Conservation (phyloP, 92 coral and sea anemone species). For the Phenganax subtilis region DNA sequence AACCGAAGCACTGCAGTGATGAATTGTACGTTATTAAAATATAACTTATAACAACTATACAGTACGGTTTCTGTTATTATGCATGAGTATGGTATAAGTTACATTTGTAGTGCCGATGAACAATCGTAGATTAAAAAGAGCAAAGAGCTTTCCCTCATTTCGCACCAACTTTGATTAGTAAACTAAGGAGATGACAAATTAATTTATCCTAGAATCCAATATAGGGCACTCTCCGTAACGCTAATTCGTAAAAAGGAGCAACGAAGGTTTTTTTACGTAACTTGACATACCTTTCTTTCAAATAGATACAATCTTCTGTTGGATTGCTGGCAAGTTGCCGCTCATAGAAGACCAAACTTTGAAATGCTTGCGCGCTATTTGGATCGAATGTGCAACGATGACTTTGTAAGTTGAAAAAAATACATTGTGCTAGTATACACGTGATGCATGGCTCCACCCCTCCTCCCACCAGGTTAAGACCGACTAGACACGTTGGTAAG, state of each 20-base stretch:
- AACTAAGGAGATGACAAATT: too few relatives aligned
- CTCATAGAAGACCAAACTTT: slow-evolving; percentile 87
- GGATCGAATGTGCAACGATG: slow-evolving; percentile 75
- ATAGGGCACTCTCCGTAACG: too few relatives aligned
- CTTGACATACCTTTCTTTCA: neutral
- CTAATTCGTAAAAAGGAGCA: too few relatives aligned
- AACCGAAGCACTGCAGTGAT: slow-evolving; percentile 94
- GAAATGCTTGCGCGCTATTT: slow-evolving; percentile 78
- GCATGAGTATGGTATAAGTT: too few relatives aligned
- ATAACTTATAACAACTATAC: neutral
- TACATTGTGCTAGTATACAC: too few relatives aligned
- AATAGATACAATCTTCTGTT: slow-evolving; percentile 71
- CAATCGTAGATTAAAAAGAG: too few relatives aligned
- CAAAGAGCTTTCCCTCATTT: too few relatives aligned
- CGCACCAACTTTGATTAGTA: too few relatives aligned
- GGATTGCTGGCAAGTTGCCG: slow-evolving; percentile 97
- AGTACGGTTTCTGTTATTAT: too few relatives aligned
- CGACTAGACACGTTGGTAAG: neutral
- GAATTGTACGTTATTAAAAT: slow-evolving; percentile 68
- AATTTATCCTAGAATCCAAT: too few relatives aligned
- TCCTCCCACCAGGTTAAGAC: neutral
- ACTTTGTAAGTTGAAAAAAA: slow-evolving; percentile 57
- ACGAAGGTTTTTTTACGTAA: too few relatives aligned
- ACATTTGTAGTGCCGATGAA: too few relatives aligned
- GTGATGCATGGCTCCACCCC: neutral